These are phyloP conservation scores for Euglossa dilemma DNA, from an alignment of 1,140 invertebrate genomes.

Conservation along the genomic window DNA sequence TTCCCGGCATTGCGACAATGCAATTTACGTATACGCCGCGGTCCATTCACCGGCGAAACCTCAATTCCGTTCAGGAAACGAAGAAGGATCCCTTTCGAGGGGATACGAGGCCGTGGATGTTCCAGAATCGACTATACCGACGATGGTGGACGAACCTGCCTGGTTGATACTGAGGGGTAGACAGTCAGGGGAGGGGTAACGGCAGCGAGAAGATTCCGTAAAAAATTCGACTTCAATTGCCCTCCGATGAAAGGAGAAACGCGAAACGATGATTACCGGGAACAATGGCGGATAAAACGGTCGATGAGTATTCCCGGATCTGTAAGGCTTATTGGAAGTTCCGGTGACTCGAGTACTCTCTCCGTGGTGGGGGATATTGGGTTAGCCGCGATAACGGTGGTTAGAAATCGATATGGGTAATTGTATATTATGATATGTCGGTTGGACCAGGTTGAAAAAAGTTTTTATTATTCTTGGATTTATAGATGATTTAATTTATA, in stretches of 20 bases:
- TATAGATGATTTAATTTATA: no score
- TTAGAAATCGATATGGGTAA: background rate
- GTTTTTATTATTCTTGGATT: no score
- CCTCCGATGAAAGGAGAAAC: background rate
- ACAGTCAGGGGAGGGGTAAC: no score
- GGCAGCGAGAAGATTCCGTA: conserved; percentile 4
- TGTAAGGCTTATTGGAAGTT: background rate
- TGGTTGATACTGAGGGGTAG: background rate
- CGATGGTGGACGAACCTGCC: background rate
- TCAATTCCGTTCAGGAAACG: conserved; percentile 64
- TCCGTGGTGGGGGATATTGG: background rate
- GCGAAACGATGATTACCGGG: background rate
- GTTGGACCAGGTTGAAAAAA: no score
- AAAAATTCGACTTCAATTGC: conserved; percentile 28
- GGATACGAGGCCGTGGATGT: conserved; percentile 12
- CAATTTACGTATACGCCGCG: conserved; percentile 65
- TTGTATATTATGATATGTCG: background rate
- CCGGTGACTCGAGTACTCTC: background rate
- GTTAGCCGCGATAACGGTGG: background rate
- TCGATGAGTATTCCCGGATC: background rate
- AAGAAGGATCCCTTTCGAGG: conserved; percentile 57
- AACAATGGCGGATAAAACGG: background rate
- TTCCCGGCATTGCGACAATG: conserved; percentile 58
- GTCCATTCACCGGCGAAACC: conserved; percentile 62
- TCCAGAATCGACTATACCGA: conserved; percentile 2